A percentile compares a stretch with the other conserved stretches of the same genome.
phyloP scores from a whole-genome alignment of 92 coral and sea anemone genomes.

The Zoanthus sansibaricus region DNA sequence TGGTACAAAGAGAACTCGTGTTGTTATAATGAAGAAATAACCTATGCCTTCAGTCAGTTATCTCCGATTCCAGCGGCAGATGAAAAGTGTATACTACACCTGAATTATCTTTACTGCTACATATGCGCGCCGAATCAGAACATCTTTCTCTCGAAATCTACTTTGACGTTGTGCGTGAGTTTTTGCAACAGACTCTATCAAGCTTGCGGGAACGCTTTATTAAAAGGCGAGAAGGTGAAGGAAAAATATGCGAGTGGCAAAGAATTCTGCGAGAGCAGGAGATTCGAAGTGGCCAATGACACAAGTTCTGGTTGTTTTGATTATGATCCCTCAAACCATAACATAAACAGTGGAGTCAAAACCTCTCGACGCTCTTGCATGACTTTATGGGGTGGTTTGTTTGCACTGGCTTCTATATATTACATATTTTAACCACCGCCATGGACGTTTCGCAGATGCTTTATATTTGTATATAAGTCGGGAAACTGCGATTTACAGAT shows the following conservation, averaged over 20 bases:
- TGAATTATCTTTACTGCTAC: conserved; percentile 91
- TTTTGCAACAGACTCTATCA: conserved; percentile 82
- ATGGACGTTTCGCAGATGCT: neutral
- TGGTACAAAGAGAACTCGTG: conserved; percentile 96
- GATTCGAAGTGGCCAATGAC: conserved; percentile 68
- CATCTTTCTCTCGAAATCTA: conserved; percentile 78
- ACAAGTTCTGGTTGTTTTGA: conserved; percentile 72
- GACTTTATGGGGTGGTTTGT: conserved; percentile 40
- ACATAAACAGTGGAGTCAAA: conserved; percentile 33
- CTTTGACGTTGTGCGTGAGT: conserved; percentile 88
- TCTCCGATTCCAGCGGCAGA: conserved; percentile 81
- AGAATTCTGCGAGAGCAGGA: conserved; percentile 86
- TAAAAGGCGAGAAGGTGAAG: conserved; percentile 72
- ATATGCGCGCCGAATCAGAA: conserved; percentile 98
- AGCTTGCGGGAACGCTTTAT: conserved; percentile 78
- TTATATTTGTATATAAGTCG: neutral
- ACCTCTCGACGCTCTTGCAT: neutral
- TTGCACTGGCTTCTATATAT: conserved; percentile 7
- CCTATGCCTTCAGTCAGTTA: conserved; percentile 74
- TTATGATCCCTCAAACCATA: conserved; percentile 49
- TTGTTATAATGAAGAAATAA: conserved; percentile 86
- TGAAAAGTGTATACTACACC: conserved; percentile 65
- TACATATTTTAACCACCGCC: neutral
- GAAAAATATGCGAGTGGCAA: conserved; percentile 72
- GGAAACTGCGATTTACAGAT: neutral